Evolutionary conservation across 2,888 invertebrate species (phyloP).

Genomic region (Lasioglossum figueresi): DNA sequence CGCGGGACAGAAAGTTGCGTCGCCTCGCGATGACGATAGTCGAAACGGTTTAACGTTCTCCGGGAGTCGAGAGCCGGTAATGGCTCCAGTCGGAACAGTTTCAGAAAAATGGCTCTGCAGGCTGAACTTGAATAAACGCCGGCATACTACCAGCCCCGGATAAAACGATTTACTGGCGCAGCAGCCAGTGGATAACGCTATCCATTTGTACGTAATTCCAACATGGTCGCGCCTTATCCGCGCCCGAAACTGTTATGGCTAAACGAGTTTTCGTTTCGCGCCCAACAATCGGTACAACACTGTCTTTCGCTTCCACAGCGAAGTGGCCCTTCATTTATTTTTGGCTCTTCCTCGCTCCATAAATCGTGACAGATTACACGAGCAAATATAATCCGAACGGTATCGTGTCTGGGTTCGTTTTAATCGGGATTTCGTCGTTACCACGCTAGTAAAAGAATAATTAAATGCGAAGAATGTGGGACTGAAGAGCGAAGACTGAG

Average conservation of each 20-base stretch:
- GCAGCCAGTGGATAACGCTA: constrained; percentile 76
- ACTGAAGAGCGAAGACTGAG: no score
- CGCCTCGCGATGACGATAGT: constrained; percentile 70
- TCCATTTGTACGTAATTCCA: constrained; percentile 77
- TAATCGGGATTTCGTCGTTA: no score
- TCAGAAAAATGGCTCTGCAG: constrained; percentile 78
- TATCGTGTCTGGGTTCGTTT: no score
- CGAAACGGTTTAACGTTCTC: constrained; percentile 75
- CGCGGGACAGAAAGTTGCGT: constrained; percentile 73
- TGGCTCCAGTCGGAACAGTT: constrained; percentile 79
- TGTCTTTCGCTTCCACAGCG: neutral
- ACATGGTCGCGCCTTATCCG: constrained; percentile 57
- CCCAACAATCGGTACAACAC: neutral
- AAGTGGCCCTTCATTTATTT: neutral
- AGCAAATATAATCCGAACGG: no score
- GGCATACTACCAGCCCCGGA: constrained; percentile 58
- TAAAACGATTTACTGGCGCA: constrained; percentile 79
- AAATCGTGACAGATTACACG: neutral
- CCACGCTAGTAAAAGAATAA: no score
- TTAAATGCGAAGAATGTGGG: no score
- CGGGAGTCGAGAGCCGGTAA: constrained; percentile 68
- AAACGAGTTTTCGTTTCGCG: constrained; percentile 56
- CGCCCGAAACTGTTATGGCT: constrained; percentile 69
- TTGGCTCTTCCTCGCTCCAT: neutral
- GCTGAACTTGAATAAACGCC: constrained; percentile 79